Conservation (phyloP, 2,888 invertebrate genomes). For the Drosophila atripex region DNA sequence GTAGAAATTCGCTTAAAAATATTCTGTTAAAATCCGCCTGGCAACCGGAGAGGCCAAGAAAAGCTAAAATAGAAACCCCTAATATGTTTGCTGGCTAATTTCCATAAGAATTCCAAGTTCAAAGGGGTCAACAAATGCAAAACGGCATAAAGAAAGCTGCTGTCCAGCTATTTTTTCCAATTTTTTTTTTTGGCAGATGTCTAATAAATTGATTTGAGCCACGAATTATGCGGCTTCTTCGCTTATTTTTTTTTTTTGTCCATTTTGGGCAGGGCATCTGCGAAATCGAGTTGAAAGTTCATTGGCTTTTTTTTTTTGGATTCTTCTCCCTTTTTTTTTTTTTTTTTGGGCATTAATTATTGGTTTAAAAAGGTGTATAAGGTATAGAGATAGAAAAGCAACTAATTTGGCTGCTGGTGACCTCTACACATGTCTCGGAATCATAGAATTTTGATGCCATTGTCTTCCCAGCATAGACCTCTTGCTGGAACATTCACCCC, state of each 20-base stretch:
- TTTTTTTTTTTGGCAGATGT: conserved; percentile 33
- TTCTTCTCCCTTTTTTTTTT: too few species aligned
- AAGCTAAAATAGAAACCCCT: conserved; percentile 1
- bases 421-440: conserved; percentile 7
- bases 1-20: conserved; percentile 7
- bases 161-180: conserved; percentile 11
- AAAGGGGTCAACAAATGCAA: conserved; percentile 12
- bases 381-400: conserved; percentile 13
- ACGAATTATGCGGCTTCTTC: conserved; percentile 17
- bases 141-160: conserved; percentile 33
- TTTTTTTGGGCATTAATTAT: conserved; percentile 56
- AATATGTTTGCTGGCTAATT: neutral
- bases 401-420: conserved; percentile 54
- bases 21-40: conserved; percentile 31
- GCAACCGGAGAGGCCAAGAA: neutral
- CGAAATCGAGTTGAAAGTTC: conserved; percentile 70
- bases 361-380: neutral
- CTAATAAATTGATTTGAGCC: conserved; percentile 61
- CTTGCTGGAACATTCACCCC: conserved; percentile 76
- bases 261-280: conserved; percentile 27
- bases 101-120: conserved; percentile 47
- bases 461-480: conserved; percentile 28
- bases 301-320: conserved; percentile 35
- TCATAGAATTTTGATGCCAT: neutral
- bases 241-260: conserved; percentile 1